Base-by-base conservation (phyloP, 37 sponge, comb jelly and placozoan species). In the Cliona cf. orientalis region DNA sequence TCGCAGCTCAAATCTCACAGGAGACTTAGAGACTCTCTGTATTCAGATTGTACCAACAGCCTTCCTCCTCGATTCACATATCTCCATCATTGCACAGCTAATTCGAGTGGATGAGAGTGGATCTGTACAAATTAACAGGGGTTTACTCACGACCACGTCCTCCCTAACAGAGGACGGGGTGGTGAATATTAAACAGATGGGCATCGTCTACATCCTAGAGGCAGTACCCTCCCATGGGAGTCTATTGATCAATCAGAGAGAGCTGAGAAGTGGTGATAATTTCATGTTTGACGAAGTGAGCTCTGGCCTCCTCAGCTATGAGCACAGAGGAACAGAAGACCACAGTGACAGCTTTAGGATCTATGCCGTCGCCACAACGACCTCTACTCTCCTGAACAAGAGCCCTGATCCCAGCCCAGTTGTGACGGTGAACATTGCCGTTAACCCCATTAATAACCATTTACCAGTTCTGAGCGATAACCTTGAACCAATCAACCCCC, bases 401-500 rank as follows among this genome's bases (percentile, higher is more conserved):
- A 28, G 57, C 4, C 83, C 72, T 3, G 17, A 79, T 35, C 43
- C 31, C 31, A 64, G 74, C 26, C 3, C 35, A 1, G 33, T 29
- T 0, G 42, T 42, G 14, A 53, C 49, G 0, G 39, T 79, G 1
- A 40, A 32, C 32, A 55, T 89, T 29, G 1, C 40, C 58, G 57
- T 89, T 23, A 42, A 53, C 36, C 84, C 89, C 36, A 79, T 78
- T 2, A 78, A 89, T 37, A 58, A 89, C 45, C 53, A 89, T 36
- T 11, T 17, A 4, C 84, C 89, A 25, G 53, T 44, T 33, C 29
- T 83, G 36, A 74, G 33, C 12, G 37, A 7, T 5, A 46, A 28
- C 19, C 34, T 75, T 25, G 42, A 53, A 14, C 25, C 41, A 19
- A 78, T 89, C 23, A 39, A 26, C 0, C 74, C 72, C 1, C 26